phyloP scores from a whole-genome alignment of 2,797 vertebrate genomes.

The Hozukius guyotensis region DNA sequence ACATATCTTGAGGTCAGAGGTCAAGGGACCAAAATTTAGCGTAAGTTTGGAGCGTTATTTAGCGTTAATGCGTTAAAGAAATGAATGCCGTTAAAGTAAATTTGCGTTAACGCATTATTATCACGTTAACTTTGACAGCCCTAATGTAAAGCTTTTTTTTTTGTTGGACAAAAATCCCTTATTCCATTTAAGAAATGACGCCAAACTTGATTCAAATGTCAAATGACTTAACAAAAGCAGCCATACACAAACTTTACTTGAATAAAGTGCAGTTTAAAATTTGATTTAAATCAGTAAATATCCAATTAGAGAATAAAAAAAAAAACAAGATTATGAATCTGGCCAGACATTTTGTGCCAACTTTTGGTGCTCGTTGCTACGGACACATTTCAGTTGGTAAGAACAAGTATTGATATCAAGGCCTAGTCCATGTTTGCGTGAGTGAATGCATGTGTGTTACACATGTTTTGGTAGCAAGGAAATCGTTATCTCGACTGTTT shows the following conservation, averaged over 20 bases:
- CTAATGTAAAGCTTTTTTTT: too few species aligned
- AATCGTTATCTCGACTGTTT: neutral
- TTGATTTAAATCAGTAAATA: neutral
- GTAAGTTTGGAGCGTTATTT: rapidly evolving
- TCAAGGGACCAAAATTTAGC: rapidly evolving
- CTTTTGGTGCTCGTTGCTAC: neutral
- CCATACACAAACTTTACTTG: neutral
- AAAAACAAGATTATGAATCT: neutral
- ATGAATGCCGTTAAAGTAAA: rapidly evolving
- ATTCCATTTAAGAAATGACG: rapidly evolving
- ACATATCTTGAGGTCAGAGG: too few species aligned
- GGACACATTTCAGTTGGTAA: neutral
- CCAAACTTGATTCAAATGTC: neutral
- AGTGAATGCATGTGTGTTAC: neutral
- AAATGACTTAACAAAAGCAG: neutral
- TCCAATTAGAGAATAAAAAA: neutral
- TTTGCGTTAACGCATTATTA: too few species aligned
- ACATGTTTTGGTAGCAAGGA: neutral
- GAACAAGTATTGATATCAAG: neutral
- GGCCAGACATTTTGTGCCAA: neutral
- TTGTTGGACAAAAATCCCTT: neutral
- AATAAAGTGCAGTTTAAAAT: neutral
- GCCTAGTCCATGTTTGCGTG: neutral
- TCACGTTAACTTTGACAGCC: too few species aligned
- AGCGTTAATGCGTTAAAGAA: too few species aligned